These are phyloP conservation scores for Yponomeuta evonymella DNA, from an alignment of 2,888 invertebrate genomes.

Conservation along the genomic window DNA sequence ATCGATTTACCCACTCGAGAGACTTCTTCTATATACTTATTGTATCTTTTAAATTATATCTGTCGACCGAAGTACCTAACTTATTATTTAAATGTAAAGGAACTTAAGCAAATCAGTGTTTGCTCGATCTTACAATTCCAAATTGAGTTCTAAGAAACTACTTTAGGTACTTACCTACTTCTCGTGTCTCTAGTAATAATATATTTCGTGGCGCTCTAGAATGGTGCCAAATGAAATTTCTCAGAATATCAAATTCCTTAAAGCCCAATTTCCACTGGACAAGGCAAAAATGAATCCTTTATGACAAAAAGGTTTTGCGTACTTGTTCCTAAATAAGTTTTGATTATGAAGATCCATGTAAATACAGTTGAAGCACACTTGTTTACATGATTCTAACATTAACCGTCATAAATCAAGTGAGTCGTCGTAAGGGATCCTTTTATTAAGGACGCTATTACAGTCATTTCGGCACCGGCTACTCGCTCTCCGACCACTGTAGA, in stretches of 20 bases:
- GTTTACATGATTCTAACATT: not conserved
- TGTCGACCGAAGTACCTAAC: no score
- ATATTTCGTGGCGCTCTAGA: constrained; percentile 12
- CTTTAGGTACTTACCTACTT: constrained; percentile 27
- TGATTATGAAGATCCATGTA: not conserved
- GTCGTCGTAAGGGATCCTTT: constrained; percentile 1
- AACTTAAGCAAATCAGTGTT: constrained; percentile 13
- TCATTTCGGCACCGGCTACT: constrained; percentile 59
- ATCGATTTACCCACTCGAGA: not conserved
- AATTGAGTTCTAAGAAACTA: constrained; percentile 51
- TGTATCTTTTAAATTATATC: no score
- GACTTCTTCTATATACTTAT: not conserved
- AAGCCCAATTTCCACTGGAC: not conserved
- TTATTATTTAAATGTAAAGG: not conserved
- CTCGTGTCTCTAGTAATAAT: constrained; percentile 8
- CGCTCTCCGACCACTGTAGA: constrained; percentile 72
- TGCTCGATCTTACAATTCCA: constrained; percentile 27
- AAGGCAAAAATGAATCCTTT: not conserved
- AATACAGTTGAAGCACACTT: not conserved
- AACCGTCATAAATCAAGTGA: constrained; percentile 4
- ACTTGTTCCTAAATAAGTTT: not conserved
- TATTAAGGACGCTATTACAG: constrained; percentile 65
- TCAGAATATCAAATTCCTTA: not conserved
- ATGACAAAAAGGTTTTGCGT: not conserved
- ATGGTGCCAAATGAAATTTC: not conserved